A percentile compares a stretch with the other conserved stretches of the same genome.
Conservation (phyloP, 2,113 vertebrate genomes). For the Ginglymostoma cirratum region DNA sequence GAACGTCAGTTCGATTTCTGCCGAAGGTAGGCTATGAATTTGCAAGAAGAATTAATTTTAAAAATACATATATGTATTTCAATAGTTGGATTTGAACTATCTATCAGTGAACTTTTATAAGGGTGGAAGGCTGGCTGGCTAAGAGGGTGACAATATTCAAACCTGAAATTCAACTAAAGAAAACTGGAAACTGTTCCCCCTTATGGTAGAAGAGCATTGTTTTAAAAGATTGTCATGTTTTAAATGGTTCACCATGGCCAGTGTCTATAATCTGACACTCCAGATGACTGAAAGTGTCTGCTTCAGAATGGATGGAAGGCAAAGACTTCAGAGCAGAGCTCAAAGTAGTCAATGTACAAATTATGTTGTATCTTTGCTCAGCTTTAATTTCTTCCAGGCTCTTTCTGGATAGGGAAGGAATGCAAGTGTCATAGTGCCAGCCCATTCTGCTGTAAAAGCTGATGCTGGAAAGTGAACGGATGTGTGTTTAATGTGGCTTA, state of each 20-base stretch:
- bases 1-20: conserved; percentile 60
- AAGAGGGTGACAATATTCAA: not conserved
- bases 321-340: not conserved
- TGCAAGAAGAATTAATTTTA: not conserved
- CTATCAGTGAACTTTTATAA: not conserved
- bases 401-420: not conserved
- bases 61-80: not conserved
- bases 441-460: not conserved
- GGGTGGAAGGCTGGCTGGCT: not conserved
- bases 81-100: not conserved
- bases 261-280: not conserved
- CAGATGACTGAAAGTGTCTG: not conserved
- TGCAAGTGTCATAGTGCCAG: not conserved
- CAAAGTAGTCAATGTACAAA: not conserved
- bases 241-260: not conserved
- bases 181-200: not conserved
- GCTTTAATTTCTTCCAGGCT: not conserved
- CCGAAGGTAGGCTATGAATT: not conserved
- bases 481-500: not conserved
- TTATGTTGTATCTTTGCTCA: not conserved
- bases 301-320: not conserved
- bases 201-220: not conserved
- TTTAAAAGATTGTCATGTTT: not conserved
- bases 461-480: not conserved
- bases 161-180: not conserved